phyloP scores from a whole-genome alignment of 2,888 invertebrate species.

The Habrosyne pyritoides region DNA sequence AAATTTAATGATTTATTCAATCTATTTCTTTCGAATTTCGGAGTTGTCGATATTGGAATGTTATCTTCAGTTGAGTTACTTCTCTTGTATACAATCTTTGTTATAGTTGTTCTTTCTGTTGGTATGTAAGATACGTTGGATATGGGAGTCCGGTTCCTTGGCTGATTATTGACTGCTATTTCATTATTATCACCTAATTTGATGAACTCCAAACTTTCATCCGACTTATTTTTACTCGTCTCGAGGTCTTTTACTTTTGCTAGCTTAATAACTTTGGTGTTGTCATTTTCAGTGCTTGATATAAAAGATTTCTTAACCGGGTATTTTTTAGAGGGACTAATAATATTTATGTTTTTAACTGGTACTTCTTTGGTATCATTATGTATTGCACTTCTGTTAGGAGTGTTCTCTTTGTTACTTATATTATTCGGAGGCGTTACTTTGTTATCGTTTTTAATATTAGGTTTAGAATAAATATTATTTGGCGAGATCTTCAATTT shows the following conservation, averaged over 20 bases:
- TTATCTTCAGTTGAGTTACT: conserved; percentile 72
- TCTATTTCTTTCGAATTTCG: conserved; percentile 78
- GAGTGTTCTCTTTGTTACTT: conserved; percentile 61
- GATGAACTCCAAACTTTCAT: conserved; percentile 76
- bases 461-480: conserved; percentile 40
- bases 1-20: conserved; percentile 78
- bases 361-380: conserved; percentile 77
- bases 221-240: conserved; percentile 70
- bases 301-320: conserved; percentile 73
- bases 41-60: conserved; percentile 60
- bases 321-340: conserved; percentile 80
- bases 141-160: conserved; percentile 77
- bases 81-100: conserved; percentile 63
- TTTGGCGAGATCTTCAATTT: conserved; percentile 49
- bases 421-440: conserved; percentile 49
- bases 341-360: conserved; percentile 68
- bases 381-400: conserved; percentile 73
- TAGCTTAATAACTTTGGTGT: conserved; percentile 70
- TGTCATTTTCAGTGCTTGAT: conserved; percentile 67
- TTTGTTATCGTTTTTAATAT: conserved; percentile 50
- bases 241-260: conserved; percentile 78
- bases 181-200: conserved; percentile 75
- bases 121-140: conserved; percentile 73
- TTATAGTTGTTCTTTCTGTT: conserved; percentile 61
- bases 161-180: conserved; percentile 78